Evolutionary conservation across 2,797 vertebrate genomes (phyloP), one percentile per base, ranked within the genome.

Genomic region (Syngnathus acus): DNA sequence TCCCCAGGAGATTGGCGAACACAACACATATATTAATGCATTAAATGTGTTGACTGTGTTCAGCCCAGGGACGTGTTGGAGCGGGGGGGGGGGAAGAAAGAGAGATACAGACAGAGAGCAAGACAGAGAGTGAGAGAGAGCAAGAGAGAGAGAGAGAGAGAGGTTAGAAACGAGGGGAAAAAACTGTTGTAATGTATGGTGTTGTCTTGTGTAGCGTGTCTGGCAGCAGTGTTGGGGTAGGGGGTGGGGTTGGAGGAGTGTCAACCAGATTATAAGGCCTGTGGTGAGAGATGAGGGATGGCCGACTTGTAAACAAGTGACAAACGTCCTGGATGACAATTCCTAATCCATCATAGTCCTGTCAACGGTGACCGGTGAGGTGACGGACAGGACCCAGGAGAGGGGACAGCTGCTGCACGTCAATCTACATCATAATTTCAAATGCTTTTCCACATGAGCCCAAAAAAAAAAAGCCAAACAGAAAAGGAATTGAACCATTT

Each of bases 271-370:
- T 87, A 84, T 84, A 89, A 82, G 84, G 78, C 86, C 81, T 75
- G 79, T 82, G 84, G 74, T 85, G 86, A 85, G 86, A 88, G 87
- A 90, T 91, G 90, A 92, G 86, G 87, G 89, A 91, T 89, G 87
- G 88, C 83, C 72, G 78, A 83, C 89, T 91, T 89, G 90, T 91
- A 91, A 92, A 90, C 91, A 89, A 90, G 88, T 89, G 90, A 90
- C 90, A 90, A 90, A 89, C 81, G 84, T 89, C 90, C 85, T 79
- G 89, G 88, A 89, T 91, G 90, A 92, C 91, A 92, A 91, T 91
- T 91, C 90, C 89, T 91, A 90, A 92, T 92, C 91, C 91, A 91
- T 92, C 91, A 92, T 90, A 89, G 89, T 66, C 88, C 87, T 91
- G 90, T 91, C 90, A 89, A 81, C 64, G 62, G 74, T 82, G 87